Percentiles rank a stretch among this genome's conserved stretches.
These are phyloP conservation scores for Steinernema carpocapsae DNA, from an alignment of 2,888 invertebrate genomes.

Conservation along the genomic window DNA sequence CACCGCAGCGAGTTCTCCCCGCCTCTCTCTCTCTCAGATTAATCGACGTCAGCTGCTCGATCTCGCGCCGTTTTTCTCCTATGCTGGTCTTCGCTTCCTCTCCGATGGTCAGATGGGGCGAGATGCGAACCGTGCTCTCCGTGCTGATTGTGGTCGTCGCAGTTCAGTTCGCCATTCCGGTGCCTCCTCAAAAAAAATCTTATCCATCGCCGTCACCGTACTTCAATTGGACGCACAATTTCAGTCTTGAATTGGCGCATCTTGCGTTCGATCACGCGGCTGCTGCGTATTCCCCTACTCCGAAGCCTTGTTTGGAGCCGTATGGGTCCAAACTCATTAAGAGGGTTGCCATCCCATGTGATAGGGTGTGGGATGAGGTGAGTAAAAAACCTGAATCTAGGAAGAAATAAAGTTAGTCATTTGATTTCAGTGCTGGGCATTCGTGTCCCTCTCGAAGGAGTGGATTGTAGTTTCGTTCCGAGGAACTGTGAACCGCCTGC, in stretches of 20 bases:
- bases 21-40: background rate
- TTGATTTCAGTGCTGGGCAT: constrained; percentile 64
- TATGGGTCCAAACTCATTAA: constrained; percentile 51
- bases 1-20: no score
- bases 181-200: background rate
- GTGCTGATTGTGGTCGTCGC: background rate
- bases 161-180: background rate
- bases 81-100: background rate
- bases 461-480: constrained; percentile 61
- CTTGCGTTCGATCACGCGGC: constrained; percentile 54
- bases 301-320: constrained; percentile 55
- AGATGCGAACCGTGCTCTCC: constrained; percentile 10
- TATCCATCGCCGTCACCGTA: constrained; percentile 8
- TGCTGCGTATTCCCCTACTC: constrained; percentile 61
- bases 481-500: constrained; percentile 62
- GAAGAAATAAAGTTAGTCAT: constrained; percentile 21
- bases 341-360: constrained; percentile 52
- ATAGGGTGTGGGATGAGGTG: constrained; percentile 58
- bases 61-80: background rate
- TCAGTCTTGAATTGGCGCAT: constrained; percentile 39
- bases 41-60: constrained; percentile 18
- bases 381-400: background rate
- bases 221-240: constrained; percentile 29
- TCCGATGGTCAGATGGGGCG: background rate
- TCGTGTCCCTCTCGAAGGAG: constrained; percentile 53